These are phyloP conservation scores for Pomacea canaliculata DNA, from an alignment of 2,888 invertebrate genomes.

Conservation along the genomic window DNA sequence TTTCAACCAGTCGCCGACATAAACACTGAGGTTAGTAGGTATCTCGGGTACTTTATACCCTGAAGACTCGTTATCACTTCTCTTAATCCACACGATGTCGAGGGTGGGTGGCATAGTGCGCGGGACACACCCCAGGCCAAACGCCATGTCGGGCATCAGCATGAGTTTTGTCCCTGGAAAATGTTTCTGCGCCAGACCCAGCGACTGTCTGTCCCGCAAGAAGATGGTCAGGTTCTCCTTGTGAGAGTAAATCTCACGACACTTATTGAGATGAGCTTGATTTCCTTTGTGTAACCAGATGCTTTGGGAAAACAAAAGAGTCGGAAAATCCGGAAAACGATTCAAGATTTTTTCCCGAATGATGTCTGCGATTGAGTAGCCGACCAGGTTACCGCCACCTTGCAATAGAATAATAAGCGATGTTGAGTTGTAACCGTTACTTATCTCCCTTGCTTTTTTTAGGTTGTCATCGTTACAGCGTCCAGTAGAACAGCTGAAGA, in stretches of 20 bases:
- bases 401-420: conserved; percentile 33
- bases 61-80: conserved; percentile 33
- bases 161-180: conserved; percentile 28
- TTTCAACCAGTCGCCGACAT: conserved; percentile 28
- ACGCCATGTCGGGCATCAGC: conserved; percentile 41
- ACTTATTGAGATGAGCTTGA: not conserved
- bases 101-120: conserved; percentile 33
- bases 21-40: conserved; percentile 22
- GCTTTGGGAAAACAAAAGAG: conserved; percentile 26
- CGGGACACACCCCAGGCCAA: conserved; percentile 30
- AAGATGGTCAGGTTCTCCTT: conserved; percentile 26
- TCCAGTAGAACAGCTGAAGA: conserved; percentile 25
- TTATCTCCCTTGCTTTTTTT: not conserved
- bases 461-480: conserved; percentile 11
- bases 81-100: conserved; percentile 40
- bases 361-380: conserved; percentile 22
- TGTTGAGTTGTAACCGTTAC: conserved; percentile 1
- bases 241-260: conserved; percentile 12
- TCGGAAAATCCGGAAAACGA: conserved; percentile 7
- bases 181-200: conserved; percentile 18
- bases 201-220: conserved; percentile 33
- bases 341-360: conserved; percentile 11
- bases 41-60: conserved; percentile 19
- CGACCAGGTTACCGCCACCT: conserved; percentile 39
- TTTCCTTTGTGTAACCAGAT: conserved; percentile 4